phyloP scores from a whole-genome alignment of 2,113 vertebrate genomes.

The Cervus canadensis region DNA sequence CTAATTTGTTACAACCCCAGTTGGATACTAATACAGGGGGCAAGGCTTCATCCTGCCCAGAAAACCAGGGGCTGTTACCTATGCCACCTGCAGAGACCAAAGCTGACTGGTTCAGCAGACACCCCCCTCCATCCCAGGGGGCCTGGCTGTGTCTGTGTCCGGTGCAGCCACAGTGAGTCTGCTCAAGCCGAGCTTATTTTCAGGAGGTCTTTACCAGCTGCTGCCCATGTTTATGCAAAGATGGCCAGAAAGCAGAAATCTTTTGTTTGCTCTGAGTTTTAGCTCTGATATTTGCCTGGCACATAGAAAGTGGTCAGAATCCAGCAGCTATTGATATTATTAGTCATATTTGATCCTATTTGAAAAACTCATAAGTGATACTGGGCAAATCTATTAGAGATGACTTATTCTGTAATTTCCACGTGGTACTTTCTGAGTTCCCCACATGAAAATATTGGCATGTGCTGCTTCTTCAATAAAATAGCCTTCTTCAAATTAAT shows the following conservation, averaged over 20 bases:
- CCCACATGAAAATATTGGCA: background rate
- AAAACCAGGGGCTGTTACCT: background rate
- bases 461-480: background rate
- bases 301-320: background rate
- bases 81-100: background rate
- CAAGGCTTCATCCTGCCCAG: background rate
- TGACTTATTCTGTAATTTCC: background rate
- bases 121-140: accelerated
- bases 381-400: background rate
- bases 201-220: background rate
- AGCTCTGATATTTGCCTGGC: background rate
- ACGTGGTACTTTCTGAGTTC: background rate
- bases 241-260: background rate
- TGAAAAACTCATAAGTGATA: background rate
- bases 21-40: background rate
- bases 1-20: background rate
- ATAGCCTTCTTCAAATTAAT: background rate
- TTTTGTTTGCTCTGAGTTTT: background rate
- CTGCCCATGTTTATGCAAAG: background rate
- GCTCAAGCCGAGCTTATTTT: background rate
- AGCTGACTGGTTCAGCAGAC: accelerated
- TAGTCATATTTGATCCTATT: background rate
- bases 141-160: accelerated
- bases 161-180: background rate
- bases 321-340: background rate